phyloP scores from a whole-genome alignment of 2,797 vertebrate species.

The Enteromius argenteus region DNA sequence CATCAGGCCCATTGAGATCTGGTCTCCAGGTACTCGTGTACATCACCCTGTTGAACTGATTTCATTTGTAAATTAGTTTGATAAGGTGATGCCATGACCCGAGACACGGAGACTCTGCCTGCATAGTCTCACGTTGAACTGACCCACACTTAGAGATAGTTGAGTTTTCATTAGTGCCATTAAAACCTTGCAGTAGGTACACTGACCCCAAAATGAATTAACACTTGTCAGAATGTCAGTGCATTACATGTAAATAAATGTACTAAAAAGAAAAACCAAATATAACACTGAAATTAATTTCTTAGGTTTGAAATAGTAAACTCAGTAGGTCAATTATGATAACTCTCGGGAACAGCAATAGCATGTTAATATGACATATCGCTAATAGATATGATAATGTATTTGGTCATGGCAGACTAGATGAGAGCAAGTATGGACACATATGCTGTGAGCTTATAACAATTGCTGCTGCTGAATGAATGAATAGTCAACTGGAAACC shows the following conservation, averaged over 20 bases:
- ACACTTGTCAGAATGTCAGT: constrained; percentile 16
- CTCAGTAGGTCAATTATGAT: no score
- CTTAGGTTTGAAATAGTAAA: not conserved
- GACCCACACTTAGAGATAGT: constrained; percentile 20
- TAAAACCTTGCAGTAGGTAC: not conserved
- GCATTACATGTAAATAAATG: not conserved
- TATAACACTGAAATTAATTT: not conserved
- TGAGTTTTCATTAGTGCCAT: not conserved
- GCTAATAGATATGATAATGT: no score
- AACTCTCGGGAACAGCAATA: no score
- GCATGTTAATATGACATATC: no score
- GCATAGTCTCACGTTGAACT: constrained; percentile 9
- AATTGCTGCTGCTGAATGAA: no score
- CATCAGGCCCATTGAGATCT: constrained; percentile 41
- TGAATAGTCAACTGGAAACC: no score
- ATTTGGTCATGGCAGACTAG: no score
- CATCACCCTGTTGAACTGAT: constrained; percentile 15
- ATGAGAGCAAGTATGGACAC: no score
- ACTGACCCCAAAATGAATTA: not conserved
- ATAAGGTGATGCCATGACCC: constrained; percentile 14
- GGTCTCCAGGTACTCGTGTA: constrained; percentile 34
- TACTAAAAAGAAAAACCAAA: not conserved
- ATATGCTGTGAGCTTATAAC: no score
- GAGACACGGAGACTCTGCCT: not conserved
- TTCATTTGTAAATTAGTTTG: not conserved